Conservation (phyloP, 2,888 invertebrate species). For the Sicus ferrugineus region DNA sequence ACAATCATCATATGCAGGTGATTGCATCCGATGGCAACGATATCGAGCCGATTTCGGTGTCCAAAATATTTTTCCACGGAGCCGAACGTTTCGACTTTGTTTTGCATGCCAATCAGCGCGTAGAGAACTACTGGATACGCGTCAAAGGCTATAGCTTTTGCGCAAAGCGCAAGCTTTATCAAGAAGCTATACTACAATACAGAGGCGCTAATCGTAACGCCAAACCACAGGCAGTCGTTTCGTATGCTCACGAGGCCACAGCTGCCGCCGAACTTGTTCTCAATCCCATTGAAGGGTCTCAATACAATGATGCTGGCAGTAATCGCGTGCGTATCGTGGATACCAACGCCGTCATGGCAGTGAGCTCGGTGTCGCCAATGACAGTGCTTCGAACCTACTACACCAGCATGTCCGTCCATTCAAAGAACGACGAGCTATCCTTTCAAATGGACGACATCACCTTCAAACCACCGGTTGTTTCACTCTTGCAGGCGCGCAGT, state of each 20-base stretch:
- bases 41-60: slow-evolving; percentile 55
- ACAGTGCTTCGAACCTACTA: slow-evolving; percentile 49
- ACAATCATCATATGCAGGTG: slow-evolving; percentile 53
- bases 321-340: slow-evolving; percentile 45
- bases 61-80: slow-evolving; percentile 53
- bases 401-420: slow-evolving; percentile 53
- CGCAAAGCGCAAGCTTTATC: slow-evolving; percentile 50
- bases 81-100: slow-evolving; percentile 59
- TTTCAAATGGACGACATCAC: slow-evolving; percentile 60
- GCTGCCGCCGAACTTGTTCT: slow-evolving; percentile 47
- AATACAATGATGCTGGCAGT: slow-evolving; percentile 29
- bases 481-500: slow-evolving; percentile 56
- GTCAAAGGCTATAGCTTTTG: slow-evolving; percentile 58
- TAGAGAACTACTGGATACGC: slow-evolving; percentile 58
- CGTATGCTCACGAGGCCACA: slow-evolving; percentile 51
- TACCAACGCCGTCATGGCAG: slow-evolving; percentile 43
- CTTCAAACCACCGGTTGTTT: slow-evolving; percentile 53
- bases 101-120: slow-evolving; percentile 53
- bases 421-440: slow-evolving; percentile 47
- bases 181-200: slow-evolving; percentile 57
- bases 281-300: slow-evolving; percentile 52
- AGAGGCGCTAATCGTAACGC: slow-evolving; percentile 47
- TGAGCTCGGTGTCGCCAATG: slow-evolving; percentile 39
- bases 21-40: slow-evolving; percentile 58
- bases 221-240: slow-evolving; percentile 46